A percentile compares a stretch with the other conserved stretches of the same genome.
These are phyloP conservation scores for Catharus fuscescens DNA, from an alignment of 2,113 vertebrate species.

Conservation along the genomic window DNA sequence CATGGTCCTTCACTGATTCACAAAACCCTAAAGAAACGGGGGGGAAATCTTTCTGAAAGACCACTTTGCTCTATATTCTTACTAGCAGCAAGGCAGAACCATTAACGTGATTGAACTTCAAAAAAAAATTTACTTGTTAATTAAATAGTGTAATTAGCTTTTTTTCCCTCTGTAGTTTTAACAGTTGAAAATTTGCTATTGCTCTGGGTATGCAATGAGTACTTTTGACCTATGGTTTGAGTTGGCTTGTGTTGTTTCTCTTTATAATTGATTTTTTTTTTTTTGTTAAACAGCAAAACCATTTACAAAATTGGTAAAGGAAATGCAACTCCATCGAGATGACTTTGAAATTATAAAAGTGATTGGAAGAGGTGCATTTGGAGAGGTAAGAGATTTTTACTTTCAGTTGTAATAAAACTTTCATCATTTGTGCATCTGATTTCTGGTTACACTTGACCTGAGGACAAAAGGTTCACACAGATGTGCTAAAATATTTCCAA, in stretches of 20 bases:
- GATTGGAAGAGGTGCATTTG: constrained; percentile 84
- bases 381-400: constrained; percentile 77
- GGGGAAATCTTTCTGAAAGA: neutral
- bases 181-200: neutral
- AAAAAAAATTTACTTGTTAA: neutral
- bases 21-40: neutral
- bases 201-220: neutral
- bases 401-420: neutral
- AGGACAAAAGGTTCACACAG: neutral
- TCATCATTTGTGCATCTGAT: neutral
- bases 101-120: accelerated
- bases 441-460: neutral
- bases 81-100: neutral
- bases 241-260: neutral
- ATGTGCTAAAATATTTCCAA: neutral
- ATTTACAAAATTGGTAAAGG: constrained; percentile 83
- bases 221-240: neutral
- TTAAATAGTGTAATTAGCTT: neutral
- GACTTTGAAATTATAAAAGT: constrained; percentile 88
- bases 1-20: neutral
- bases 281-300: constrained; percentile 73
- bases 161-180: neutral
- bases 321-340: constrained; percentile 84
- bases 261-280: neutral
- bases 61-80: neutral